Base-by-base conservation (phyloP, 2,797 vertebrate species). In the Anguilla anguilla region DNA sequence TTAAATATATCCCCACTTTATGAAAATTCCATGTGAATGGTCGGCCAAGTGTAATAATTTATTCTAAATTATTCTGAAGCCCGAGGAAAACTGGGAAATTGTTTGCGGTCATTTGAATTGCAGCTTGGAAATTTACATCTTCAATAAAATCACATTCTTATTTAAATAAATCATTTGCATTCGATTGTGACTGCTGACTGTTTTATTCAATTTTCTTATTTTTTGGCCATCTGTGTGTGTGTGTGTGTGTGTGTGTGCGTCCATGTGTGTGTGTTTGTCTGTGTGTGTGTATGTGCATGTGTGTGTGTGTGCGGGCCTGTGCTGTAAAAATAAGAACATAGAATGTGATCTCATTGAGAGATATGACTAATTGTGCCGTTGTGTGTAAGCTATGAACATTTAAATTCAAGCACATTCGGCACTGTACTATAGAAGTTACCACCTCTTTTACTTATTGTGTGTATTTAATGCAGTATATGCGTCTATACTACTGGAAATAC, bases 11-110 rank as follows among this genome's bases (percentile, higher is more conserved):
- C 39, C 17, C 22, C 43, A 13, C 61, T 69, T 85, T 15, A 39
- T 31, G 28, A 64, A 35, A 7, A 61, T 85, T 85, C 39, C 84
- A 69, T 7, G n/a, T 74, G 67, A 86, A 86, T 77, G 51, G 49
- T 17, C 74, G 15, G 69, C 49, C 69, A 86, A 39, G 46, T 86
- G 67, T 74, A 46, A 86, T 53, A 86, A 86, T 86, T n/a, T 77
- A 86, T 77, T 77, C 49, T 53, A 55, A 77, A 57, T 86, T 77
- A 74, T 77, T 86, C 84, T 69, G 84, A 86, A 77, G 49, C 49
- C 46, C 46, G 55, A 53, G 51, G 67, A 77, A 77, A 74, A 35
- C 46, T 51, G n/a, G 31, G n/a, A 3, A 69, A 85, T 85, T 69
- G 64, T 35, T 69, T 64, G 59, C 46, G 46, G 35, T 85, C 39